A percentile compares a stretch with the other conserved stretches of the same genome.
Conservation (phyloP, 2,888 invertebrate genomes). For the Stegana nigrithorax region DNA sequence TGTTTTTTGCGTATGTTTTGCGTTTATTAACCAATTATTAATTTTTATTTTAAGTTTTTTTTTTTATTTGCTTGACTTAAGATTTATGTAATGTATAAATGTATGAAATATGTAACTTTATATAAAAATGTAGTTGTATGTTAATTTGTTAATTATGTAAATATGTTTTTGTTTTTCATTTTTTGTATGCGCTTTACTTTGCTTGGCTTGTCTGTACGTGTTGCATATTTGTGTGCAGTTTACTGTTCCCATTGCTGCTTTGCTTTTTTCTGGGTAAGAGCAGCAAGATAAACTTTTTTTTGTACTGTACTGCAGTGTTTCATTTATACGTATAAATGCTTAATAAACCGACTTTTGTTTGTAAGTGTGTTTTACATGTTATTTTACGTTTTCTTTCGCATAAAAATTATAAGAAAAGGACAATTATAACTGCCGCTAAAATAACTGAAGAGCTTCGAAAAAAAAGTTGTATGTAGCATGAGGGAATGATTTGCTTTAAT, state of each 20-base stretch:
- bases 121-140: conserved; percentile 44
- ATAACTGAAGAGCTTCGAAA: conserved; percentile 30
- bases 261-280: background rate
- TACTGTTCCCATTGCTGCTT: background rate
- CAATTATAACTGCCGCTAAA: conserved; percentile 35
- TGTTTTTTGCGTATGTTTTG: conserved; percentile 34
- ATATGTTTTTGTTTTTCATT: conserved; percentile 10
- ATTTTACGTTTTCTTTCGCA: conserved; percentile 28
- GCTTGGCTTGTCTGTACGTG: too few relatives aligned
- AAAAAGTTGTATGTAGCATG: background rate
- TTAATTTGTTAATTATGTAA: conserved; percentile 42
- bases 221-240: background rate
- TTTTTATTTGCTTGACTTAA: conserved; percentile 43
- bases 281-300: background rate
- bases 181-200: too few relatives aligned
- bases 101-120: conserved; percentile 41
- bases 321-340: background rate
- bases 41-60: conserved; percentile 38
- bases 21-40: conserved; percentile 58
- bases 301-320: background rate
- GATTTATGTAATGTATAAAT: conserved; percentile 39
- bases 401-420: too few relatives aligned
- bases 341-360: conserved; percentile 28
- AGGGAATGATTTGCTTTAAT: conserved; percentile 36
- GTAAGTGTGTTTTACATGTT: conserved; percentile 24